Conservation (phyloP, 2,888 invertebrate species). For the Lasioglossum malachurum region DNA sequence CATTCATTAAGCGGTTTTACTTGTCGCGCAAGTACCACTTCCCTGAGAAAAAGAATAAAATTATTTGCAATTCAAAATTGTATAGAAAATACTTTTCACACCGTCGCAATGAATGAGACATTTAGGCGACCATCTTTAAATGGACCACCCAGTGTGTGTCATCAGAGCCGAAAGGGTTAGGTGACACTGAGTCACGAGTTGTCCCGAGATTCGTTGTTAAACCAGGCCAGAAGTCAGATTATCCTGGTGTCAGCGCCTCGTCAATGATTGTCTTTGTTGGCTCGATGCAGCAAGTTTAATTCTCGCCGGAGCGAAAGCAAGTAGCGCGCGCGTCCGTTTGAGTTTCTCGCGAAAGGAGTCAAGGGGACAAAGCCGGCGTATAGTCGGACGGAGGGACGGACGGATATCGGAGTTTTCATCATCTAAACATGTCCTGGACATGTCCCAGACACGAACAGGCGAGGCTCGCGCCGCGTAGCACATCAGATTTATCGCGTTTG, state of each 20-base stretch:
- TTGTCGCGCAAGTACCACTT: no score
- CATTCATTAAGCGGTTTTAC: no score
- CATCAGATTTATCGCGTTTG: conserved; percentile 19
- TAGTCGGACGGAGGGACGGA: conserved; percentile 47
- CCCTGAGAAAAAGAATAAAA: no score
- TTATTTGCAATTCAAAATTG: background rate
- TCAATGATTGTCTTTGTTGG: conserved; percentile 24
- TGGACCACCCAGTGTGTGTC: background rate
- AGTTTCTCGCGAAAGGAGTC: conserved; percentile 62
- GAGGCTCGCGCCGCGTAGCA: background rate
- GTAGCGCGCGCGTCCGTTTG: conserved; percentile 55
- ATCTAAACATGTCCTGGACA: conserved; percentile 61
- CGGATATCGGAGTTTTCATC: conserved; percentile 74
- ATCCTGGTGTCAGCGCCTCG: conserved; percentile 31
- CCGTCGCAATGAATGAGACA: background rate
- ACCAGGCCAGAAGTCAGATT: conserved; percentile 47
- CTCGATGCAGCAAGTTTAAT: conserved; percentile 51
- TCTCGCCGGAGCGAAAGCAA: conserved; percentile 29
- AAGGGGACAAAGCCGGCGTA: conserved; percentile 61
- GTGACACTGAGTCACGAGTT: background rate
- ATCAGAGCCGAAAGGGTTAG: background rate
- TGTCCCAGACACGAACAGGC: conserved; percentile 29
- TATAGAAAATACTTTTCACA: background rate
- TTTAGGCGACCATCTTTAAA: background rate
- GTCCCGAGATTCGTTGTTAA: background rate